These are phyloP conservation scores for Psephotus haematonotus DNA, from an alignment of 2,113 vertebrate species.

Conservation along the genomic window DNA sequence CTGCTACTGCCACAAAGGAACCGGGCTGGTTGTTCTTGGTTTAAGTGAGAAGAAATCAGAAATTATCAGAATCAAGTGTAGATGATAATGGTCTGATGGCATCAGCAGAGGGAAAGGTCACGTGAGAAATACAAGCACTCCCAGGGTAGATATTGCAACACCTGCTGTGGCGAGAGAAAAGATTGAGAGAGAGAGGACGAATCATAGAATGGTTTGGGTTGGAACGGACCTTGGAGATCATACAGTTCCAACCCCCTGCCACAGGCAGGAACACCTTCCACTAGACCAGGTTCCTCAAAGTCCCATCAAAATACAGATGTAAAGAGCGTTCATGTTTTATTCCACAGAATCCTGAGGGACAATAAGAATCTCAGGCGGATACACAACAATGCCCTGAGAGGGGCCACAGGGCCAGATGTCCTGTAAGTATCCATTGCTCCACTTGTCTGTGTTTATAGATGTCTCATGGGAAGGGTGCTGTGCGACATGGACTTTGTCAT, in stretches of 20 bases:
- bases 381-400: slow-evolving; percentile 83
- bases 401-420: slow-evolving; percentile 81
- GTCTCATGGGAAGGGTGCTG: background rate
- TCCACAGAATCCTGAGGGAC: slow-evolving; percentile 84
- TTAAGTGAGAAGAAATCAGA: background rate
- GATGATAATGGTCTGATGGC: background rate
- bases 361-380: slow-evolving; percentile 83
- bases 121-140: background rate
- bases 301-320: background rate
- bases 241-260: background rate
- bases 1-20: background rate
- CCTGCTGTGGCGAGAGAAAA: background rate
- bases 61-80: background rate
- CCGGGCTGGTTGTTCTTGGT: background rate
- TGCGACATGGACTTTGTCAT: background rate
- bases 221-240: background rate
- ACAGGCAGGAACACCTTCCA: background rate
- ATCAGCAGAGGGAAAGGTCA: background rate
- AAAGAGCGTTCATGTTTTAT: background rate
- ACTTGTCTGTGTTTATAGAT: background rate
- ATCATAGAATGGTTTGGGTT: background rate
- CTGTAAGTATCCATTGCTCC: slow-evolving; percentile 79
- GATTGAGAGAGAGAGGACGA: background rate
- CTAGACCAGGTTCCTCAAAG: background rate
- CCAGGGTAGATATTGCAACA: background rate